phyloP scores from a whole-genome alignment of 2,113 vertebrate species.

The Cryptotis parvus region DNA sequence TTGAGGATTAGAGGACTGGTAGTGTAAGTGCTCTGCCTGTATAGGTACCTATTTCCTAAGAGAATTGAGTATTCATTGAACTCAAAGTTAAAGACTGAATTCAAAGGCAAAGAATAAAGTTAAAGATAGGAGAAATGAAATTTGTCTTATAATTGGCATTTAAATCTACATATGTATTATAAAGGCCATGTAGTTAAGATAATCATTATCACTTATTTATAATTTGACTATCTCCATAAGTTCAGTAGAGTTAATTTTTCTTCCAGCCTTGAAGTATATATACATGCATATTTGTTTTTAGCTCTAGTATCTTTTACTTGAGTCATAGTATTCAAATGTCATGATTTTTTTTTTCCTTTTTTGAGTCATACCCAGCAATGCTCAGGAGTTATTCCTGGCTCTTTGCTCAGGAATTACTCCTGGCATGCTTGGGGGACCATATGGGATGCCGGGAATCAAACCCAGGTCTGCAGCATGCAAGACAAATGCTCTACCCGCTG shows the following conservation, averaged over 20 bases:
- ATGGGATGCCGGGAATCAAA: too few species aligned
- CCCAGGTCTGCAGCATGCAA: too few species aligned
- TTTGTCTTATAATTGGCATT: not conserved
- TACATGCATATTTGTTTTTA: too few species aligned
- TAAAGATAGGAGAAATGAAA: conserved; percentile 34
- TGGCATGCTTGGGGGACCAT: too few species aligned
- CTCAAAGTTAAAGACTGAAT: conserved; percentile 54
- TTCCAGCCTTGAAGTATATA: not conserved
- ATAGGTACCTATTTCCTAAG: not conserved
- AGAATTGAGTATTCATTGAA: conserved; percentile 18
- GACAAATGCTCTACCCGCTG: too few species aligned
- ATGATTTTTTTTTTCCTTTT: too few species aligned
- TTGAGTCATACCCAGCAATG: too few species aligned
- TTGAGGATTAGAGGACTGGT: conserved; percentile 2
- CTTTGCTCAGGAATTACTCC: too few species aligned
- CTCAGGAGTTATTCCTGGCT: too few species aligned
- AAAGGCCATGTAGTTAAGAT: conserved; percentile 54
- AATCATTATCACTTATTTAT: not conserved
- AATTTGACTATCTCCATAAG: conserved; percentile 25
- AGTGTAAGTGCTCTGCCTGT: not conserved
- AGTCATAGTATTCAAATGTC: not conserved
- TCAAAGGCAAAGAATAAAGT: not conserved
- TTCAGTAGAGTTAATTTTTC: not conserved
- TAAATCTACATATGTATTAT: not conserved
- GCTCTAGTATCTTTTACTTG: conserved; percentile 17